phyloP scores from a whole-genome alignment of 2,797 vertebrate species.

The Rhinella marina region DNA sequence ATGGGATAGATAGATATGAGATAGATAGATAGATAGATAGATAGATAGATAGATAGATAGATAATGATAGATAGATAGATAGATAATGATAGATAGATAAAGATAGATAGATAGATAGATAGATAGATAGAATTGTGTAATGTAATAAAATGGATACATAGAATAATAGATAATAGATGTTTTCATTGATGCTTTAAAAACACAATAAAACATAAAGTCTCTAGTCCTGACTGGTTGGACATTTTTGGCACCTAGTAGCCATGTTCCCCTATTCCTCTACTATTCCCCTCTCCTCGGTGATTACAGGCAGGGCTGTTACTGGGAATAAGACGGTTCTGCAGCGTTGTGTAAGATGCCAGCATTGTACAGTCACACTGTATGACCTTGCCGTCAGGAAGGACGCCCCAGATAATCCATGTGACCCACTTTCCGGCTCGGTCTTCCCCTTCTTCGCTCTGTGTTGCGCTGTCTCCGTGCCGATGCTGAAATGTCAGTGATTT shows the following conservation, averaged over 20 bases:
- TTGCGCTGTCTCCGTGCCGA: conserved; percentile 62
- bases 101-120: neutral
- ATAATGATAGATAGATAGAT: no score
- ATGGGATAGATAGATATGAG: no score
- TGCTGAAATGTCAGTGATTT: conserved; percentile 60
- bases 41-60: no score
- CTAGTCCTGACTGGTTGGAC: neutral
- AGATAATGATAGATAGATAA: neutral
- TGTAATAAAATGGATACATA: no score
- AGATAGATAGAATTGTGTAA: neutral
- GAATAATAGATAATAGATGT: neutral
- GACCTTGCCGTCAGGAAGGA: conserved; percentile 70
- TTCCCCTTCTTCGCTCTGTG: conserved; percentile 56
- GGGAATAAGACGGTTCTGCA: conserved; percentile 22
- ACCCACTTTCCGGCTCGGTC: conserved; percentile 65
- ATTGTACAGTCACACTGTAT: conserved; percentile 65
- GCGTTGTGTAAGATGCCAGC: conserved; percentile 1
- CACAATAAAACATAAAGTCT: no score
- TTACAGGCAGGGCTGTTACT: conserved; percentile 12
- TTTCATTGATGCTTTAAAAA: no score
- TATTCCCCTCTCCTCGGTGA: conserved; percentile 25
- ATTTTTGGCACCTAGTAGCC: neutral
- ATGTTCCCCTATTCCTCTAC: neutral
- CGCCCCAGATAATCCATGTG: conserved; percentile 63
- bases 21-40: no score